Base-by-base conservation (phyloP, 2,113 vertebrate species). In the Noturus placidus region DNA sequence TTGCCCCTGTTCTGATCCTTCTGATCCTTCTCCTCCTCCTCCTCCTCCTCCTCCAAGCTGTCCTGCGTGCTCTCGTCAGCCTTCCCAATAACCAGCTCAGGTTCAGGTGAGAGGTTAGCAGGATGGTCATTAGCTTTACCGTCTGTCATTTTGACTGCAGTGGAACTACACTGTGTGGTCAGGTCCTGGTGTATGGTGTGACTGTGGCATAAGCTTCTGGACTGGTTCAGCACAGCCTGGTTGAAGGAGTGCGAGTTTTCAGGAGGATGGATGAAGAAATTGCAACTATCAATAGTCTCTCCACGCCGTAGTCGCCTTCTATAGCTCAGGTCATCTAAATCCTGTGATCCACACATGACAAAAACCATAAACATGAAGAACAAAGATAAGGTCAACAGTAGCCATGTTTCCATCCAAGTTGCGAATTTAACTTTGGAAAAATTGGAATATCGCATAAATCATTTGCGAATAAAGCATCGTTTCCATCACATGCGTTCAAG, bases 111-210 rank as follows among this genome's bases (percentile, higher is more conserved):
- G n/a, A 33, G 14, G 20, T 82, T 38, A 9, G 30, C 59, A 52
- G 82, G 17, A 20, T 38, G 78, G 1, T 50, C 83, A n/a, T 74
- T 76, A 19, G 42, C 54, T 72, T 46, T 15, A 35, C 20, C 14
- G 11, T 76, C 56, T 0, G 5, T 9, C 46, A 65, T 42, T 15
- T 30, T 35, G 56, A 10, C 15, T 27, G 20, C 4, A 27, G 77
- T 42, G 30, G 82, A 69, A 61, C 50, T n/a, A 20, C 50, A 10
- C 10, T 33, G 80, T 46, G 67, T 33, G 46, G 80, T 82, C 83
- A 89, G 87, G 65, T 88, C 86, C 67, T 91, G 88, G 63, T 33
- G 88, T 91, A 25, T 92, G 0, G 96, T 97, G 91, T 96, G 96
- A 52, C 97, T 95, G 59, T 95, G 94, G 46, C 92, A 90, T 91